Conservation (phyloP, 2,113 vertebrate species). For the Myiozetetes cayanensis region DNA sequence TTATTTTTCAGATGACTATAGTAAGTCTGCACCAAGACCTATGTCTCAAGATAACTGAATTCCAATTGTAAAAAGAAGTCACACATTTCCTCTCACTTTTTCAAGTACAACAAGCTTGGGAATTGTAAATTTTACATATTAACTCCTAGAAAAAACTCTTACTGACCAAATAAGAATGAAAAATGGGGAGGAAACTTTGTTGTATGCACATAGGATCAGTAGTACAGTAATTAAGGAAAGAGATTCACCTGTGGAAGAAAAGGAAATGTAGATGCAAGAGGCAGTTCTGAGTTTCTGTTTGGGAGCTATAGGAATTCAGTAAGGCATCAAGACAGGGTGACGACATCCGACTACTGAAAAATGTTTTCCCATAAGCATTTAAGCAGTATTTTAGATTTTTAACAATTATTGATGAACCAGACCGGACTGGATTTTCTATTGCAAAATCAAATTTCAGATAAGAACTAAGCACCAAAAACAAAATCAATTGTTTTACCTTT, state of each 20-base stretch:
- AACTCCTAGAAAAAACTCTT: not conserved
- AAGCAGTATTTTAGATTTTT: not conserved
- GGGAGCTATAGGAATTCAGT: not conserved
- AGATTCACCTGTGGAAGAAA: not conserved
- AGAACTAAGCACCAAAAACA: not conserved
- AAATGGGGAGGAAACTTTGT: not conserved
- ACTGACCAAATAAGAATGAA: not conserved
- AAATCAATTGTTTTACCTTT: not conserved
- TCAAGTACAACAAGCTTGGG: not conserved
- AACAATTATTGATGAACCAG: not conserved
- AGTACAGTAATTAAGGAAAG: not conserved
- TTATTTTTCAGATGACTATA: not conserved
- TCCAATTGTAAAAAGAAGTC: not conserved
- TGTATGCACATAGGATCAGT: not conserved
- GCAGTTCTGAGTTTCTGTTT: not conserved
- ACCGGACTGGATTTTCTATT: not conserved
- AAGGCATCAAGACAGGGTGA: not conserved
- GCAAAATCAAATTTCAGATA: not conserved
- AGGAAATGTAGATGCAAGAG: not conserved
- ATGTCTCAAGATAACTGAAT: not conserved
- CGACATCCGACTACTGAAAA: not conserved
- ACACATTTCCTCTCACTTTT: not conserved
- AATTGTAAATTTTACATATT: not conserved
- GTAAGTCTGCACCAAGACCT: not conserved
- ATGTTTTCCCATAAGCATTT: not conserved